Conservation (phyloP, 37 sponge, comb jelly and placozoan species). For the Halisarca cf. caerulea region DNA sequence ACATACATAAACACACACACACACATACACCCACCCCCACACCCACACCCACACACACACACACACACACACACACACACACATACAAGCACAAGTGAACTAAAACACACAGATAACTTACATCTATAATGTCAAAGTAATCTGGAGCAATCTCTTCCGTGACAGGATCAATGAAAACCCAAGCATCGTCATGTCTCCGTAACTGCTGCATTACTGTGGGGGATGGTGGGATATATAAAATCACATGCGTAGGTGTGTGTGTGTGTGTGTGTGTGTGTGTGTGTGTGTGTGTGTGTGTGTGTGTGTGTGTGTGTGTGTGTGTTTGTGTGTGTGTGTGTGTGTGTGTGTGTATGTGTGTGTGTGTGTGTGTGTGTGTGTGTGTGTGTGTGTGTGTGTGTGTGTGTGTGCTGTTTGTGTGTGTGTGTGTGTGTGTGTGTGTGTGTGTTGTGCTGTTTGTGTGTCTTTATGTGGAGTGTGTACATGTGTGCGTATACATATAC, state of each 20-base stretch:
- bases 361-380: too few species aligned
- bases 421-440: too few species aligned
- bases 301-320: too few species aligned
- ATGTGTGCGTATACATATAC: too few species aligned
- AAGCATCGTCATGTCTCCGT: constrained; percentile 66
- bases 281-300: too few species aligned
- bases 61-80: neutral
- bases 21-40: neutral
- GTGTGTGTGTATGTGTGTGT: too few species aligned
- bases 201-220: constrained; percentile 55
- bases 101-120: neutral
- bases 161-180: constrained; percentile 89
- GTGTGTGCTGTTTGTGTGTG: too few species aligned
- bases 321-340: too few species aligned
- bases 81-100: neutral
- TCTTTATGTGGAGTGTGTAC: too few species aligned
- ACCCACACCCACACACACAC: constrained; percentile 4
- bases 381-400: too few species aligned
- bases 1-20: neutral
- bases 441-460: too few species aligned
- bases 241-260: too few species aligned
- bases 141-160: constrained; percentile 89
- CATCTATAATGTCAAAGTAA: constrained; percentile 73
- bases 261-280: neutral
- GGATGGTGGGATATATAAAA: neutral